phyloP scores from a whole-genome alignment of 2,888 invertebrate genomes.

The Balanococcus diminutus region DNA sequence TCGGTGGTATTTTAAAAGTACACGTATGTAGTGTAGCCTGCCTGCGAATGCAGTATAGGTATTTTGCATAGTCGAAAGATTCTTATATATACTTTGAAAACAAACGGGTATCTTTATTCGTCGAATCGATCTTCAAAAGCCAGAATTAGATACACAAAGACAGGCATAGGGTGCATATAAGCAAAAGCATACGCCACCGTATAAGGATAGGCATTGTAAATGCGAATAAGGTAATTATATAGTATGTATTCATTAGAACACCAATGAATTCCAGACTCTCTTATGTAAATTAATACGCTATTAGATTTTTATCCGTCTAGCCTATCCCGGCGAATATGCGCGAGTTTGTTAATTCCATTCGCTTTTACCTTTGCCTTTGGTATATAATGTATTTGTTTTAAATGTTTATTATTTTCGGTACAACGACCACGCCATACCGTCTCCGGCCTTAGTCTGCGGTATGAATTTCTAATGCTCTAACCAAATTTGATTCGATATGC shows the following conservation, averaged over 20 bases:
- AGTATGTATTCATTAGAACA: conserved; percentile 33
- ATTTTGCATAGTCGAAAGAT: conserved; percentile 41
- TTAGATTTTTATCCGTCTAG: conserved; percentile 33
- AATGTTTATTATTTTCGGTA: conserved; percentile 24
- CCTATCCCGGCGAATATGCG: not conserved
- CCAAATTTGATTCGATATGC: not conserved
- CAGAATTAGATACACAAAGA: not conserved
- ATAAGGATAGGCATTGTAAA: too few relatives aligned
- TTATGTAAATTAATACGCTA: conserved; percentile 38
- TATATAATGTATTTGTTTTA: conserved; percentile 31
- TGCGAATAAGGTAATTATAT: not conserved
- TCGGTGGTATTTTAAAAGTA: not conserved
- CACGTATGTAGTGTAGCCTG: not conserved
- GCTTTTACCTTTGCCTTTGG: not conserved
- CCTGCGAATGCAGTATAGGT: not conserved
- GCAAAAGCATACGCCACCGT: too few relatives aligned
- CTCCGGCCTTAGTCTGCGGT: not conserved
- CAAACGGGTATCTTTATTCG: conserved; percentile 30
- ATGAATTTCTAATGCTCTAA: conserved; percentile 15
- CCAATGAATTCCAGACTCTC: conserved; percentile 6
- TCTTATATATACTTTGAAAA: not conserved
- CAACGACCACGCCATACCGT: not conserved
- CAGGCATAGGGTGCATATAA: not conserved
- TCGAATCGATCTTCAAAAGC: conserved; percentile 14
- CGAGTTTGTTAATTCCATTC: conserved; percentile 1